Evolutionary conservation across 2,113 vertebrate species (phyloP), one percentile per base, ranked within the genome.

Genomic region (Anser cygnoides): DNA sequence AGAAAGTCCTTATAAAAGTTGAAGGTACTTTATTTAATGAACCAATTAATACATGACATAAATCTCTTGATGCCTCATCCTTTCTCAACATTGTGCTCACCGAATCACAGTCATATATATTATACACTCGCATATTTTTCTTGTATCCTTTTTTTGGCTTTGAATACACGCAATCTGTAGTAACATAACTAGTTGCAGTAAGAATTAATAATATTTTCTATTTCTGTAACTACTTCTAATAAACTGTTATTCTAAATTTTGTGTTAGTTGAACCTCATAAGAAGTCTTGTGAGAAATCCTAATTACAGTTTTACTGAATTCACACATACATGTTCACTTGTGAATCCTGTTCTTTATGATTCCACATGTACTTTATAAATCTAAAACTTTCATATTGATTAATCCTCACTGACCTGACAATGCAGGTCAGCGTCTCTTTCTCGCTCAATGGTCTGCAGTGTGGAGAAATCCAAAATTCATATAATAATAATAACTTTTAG

Each of bases 101-200:
- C 58, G 33, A 72, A 11, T 41, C 3, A 2, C 20, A 52, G 0
- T 58, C 17, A 10, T 3, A 3, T 58, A 5, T 44, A 15, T 84
- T 67, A 29, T 16, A 18, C 9, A 63, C 35, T 33, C 31, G 71
- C 46, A 8, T 66, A 25, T n/a, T n/a, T 61, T 59, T 17, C 2
- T n/a, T 7, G 21, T 55, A 33, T 41, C 17, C 12, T 39, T 52
- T 49, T 52, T 44, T 22, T 58, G 35, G 17, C 44, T 88, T 77
- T 91, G 50, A 5, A 14, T 19, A 2, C 7, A 1, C 55, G 25
- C 11, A n/a, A 1, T 37, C 31, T 89, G 20, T 20, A 68, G 14
- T 29, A 54, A 65, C 11, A 10, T 5, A 72, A 35, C 49, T 80
- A 5, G 68, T 74, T 71, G n/a, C 41, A 33, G 68, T 26, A 84